Conservation (phyloP, 1,140 invertebrate species). For the Oedothorax gibbosus region DNA sequence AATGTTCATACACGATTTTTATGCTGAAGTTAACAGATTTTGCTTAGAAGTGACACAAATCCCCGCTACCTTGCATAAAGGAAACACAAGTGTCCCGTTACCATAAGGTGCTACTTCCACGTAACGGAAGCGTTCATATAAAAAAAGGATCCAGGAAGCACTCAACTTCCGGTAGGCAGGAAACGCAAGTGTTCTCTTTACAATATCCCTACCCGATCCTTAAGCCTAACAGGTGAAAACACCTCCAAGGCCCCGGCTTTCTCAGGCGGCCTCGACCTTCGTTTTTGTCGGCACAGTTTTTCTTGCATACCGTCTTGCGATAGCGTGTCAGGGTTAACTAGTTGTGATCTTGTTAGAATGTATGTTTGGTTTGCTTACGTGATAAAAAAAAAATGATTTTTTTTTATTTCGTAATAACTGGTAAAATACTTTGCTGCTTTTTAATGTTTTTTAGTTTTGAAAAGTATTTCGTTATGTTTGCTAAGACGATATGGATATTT, state of each 20-base stretch:
- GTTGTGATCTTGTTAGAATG: no score
- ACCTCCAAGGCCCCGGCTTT: constrained; percentile 24
- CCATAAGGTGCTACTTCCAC: neutral
- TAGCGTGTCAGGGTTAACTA: constrained; percentile 38
- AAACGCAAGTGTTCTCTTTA: constrained; percentile 48
- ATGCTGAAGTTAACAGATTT: no score
- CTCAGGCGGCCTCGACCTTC: constrained; percentile 45
- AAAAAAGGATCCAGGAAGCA: constrained; percentile 23
- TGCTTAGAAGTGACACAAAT: no score
- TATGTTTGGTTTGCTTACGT: no score
- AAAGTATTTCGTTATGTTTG: no score
- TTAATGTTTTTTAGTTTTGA: no score
- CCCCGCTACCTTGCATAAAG: neutral
- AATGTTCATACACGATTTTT: no score
- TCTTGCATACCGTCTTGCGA: neutral
- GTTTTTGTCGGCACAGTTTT: constrained; percentile 24
- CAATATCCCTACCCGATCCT: constrained; percentile 9
- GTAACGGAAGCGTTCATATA: neutral
- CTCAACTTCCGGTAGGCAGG: constrained; percentile 37
- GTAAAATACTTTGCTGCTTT: no score
- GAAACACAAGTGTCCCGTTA: neutral
- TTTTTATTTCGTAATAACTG: no score
- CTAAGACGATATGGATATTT: no score
- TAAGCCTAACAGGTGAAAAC: constrained; percentile 55
- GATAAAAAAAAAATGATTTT: no score